A percentile compares a stretch with the other conserved stretches of the same genome.
Evolutionary conservation across 1,140 invertebrate genomes (phyloP).

Genomic region (Saccostrea echinata): DNA sequence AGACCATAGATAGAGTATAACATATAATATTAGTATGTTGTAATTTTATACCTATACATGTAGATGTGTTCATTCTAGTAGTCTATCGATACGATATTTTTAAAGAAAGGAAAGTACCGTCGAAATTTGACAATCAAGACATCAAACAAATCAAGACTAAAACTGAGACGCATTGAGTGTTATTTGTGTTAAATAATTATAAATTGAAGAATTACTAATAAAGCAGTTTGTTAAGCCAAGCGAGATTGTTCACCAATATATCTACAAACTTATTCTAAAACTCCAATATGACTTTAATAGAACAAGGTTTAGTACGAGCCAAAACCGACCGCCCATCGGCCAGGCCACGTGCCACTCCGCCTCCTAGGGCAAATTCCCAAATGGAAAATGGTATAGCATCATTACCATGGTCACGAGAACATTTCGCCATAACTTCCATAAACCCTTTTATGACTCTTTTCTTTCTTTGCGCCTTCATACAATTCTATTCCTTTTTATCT

Average conservation of each 20-base stretch:
- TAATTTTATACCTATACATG: no score
- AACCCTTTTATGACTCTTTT: neutral
- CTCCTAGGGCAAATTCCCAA: neutral
- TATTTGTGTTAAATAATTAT: no score
- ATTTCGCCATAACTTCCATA: neutral
- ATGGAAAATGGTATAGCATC: neutral
- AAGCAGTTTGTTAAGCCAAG: no score
- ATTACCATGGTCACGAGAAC: neutral
- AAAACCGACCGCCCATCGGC: slow-evolving; percentile 6
- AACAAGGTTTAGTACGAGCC: neutral
- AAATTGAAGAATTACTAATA: no score
- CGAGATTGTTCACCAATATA: no score
- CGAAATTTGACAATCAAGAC: no score
- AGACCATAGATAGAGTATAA: no score
- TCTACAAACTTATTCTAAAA: neutral
- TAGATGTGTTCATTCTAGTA: no score
- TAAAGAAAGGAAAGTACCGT: neutral
- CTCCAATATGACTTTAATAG: neutral
- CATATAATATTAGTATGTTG: no score
- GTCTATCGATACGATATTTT: neutral
- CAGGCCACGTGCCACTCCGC: neutral
- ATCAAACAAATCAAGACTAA: no score
- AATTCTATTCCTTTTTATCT: neutral
- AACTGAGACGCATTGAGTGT: no score
- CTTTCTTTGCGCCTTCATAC: neutral